These are phyloP conservation scores for Drosophila setifemur DNA, from an alignment of 1,140 invertebrate genomes.

Conservation along the genomic window DNA sequence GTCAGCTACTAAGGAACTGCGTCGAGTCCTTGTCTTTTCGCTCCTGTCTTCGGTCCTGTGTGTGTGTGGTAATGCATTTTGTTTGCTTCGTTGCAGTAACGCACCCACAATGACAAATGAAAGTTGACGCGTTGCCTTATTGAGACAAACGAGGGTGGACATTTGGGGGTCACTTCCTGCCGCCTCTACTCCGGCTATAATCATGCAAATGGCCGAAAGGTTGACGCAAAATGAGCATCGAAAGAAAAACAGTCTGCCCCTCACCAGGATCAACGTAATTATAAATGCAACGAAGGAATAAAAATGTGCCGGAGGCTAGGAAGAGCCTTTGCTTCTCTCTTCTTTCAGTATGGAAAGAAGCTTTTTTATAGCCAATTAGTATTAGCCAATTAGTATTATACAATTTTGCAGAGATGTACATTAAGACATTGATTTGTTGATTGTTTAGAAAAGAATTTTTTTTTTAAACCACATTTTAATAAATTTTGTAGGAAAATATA, in stretches of 20 bases:
- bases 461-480: too few species aligned
- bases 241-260: neutral
- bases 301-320: constrained; percentile 30
- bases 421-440: too few species aligned
- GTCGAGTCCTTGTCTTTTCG: constrained; percentile 35
- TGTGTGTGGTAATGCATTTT: constrained; percentile 69
- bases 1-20: constrained; percentile 45
- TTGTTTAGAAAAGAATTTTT: too few species aligned
- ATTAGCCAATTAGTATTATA: too few species aligned
- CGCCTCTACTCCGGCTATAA: constrained; percentile 19
- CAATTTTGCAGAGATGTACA: too few species aligned
- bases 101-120: constrained; percentile 71
- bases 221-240: constrained; percentile 12
- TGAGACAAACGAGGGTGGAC: constrained; percentile 57
- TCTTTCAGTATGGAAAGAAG: too few species aligned
- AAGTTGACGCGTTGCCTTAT: constrained; percentile 65
- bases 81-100: constrained; percentile 58
- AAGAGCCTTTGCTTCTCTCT: constrained; percentile 2
- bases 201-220: constrained; percentile 49
- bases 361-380: too few species aligned
- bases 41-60: constrained; percentile 25
- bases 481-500: too few species aligned
- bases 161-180: neutral
- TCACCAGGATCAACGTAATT: constrained; percentile 47
- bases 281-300: constrained; percentile 57